Conservation (phyloP, 1,140 invertebrate species). For the Tetramorium parvispinum region DNA sequence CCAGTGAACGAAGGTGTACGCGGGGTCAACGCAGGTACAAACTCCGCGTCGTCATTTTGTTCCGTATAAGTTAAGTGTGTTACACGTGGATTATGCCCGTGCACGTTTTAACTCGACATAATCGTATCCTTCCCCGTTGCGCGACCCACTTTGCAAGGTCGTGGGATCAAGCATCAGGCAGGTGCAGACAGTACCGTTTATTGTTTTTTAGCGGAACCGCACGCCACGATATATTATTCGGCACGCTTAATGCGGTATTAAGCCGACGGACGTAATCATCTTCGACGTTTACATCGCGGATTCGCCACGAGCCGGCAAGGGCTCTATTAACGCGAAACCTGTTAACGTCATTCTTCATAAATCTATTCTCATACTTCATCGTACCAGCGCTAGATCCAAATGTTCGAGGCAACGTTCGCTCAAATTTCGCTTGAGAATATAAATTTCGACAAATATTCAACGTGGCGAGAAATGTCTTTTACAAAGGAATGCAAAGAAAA, state of each 20-base stretch:
- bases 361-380: neutral
- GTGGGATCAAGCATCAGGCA: constrained; percentile 70
- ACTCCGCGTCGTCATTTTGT: constrained; percentile 65
- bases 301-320: constrained; percentile 29
- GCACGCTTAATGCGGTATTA: constrained; percentile 25
- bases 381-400: neutral
- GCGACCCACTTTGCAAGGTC: constrained; percentile 79
- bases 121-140: constrained; percentile 74
- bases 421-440: neutral
- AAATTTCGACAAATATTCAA: neutral
- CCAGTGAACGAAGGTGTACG: neutral
- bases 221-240: constrained; percentile 44
- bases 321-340: constrained; percentile 6
- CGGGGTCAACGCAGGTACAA: constrained; percentile 30
- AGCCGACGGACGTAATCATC: constrained; percentile 27
- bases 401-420: no score
- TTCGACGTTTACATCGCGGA: constrained; percentile 35
- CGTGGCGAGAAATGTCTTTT: neutral
- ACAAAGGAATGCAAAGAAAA: neutral
- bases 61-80: constrained; percentile 78
- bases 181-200: constrained; percentile 65
- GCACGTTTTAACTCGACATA: constrained; percentile 73
- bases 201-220: constrained; percentile 42
- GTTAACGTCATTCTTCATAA: neutral
- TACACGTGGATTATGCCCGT: constrained; percentile 74